These are phyloP conservation scores for Hyposoter dolosus DNA, from an alignment of 2,888 invertebrate genomes.

Conservation along the genomic window DNA sequence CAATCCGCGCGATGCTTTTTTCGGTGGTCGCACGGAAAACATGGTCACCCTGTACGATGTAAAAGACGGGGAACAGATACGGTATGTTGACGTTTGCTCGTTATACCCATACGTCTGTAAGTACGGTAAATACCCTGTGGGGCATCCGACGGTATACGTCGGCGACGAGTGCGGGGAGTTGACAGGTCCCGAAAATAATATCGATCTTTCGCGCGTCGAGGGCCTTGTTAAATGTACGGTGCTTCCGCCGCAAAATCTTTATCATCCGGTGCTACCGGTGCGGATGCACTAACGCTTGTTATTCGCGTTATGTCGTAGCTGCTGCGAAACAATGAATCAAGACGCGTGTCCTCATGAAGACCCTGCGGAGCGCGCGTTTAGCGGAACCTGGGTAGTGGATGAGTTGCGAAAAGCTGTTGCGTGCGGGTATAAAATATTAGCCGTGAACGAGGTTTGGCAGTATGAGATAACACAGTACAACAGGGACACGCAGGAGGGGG, in stretches of 20 bases:
- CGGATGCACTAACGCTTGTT: conserved; percentile 75
- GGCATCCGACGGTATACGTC: conserved; percentile 73
- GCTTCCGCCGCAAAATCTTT: conserved; percentile 78
- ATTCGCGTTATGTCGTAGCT: conserved; percentile 79
- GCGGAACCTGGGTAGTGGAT: conserved; percentile 81
- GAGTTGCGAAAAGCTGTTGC: too few relatives aligned
- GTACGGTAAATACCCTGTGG: conserved; percentile 74
- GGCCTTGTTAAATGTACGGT: conserved; percentile 73
- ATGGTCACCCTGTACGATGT: conserved; percentile 59
- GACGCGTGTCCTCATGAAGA: conserved; percentile 77
- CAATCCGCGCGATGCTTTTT: conserved; percentile 69
- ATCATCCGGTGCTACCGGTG: too few relatives aligned
- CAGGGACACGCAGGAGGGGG: conserved; percentile 46
- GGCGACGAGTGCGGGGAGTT: conserved; percentile 59
- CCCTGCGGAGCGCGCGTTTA: conserved; percentile 70
- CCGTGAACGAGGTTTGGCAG: too few relatives aligned
- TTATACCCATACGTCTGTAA: too few relatives aligned
- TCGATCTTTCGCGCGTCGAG: conserved; percentile 58
- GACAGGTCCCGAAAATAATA: conserved; percentile 16
- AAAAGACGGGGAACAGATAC: conserved; percentile 54
- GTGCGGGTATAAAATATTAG: too few relatives aligned
- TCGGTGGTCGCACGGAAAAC: conserved; percentile 74
- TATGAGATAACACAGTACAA: conserved; percentile 71
- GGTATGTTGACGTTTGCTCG: conserved; percentile 69
- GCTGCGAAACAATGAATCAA: conserved; percentile 74